Evolutionary conservation across 2,888 invertebrate species (phyloP).

Genomic region (Deroplatys truncata): DNA sequence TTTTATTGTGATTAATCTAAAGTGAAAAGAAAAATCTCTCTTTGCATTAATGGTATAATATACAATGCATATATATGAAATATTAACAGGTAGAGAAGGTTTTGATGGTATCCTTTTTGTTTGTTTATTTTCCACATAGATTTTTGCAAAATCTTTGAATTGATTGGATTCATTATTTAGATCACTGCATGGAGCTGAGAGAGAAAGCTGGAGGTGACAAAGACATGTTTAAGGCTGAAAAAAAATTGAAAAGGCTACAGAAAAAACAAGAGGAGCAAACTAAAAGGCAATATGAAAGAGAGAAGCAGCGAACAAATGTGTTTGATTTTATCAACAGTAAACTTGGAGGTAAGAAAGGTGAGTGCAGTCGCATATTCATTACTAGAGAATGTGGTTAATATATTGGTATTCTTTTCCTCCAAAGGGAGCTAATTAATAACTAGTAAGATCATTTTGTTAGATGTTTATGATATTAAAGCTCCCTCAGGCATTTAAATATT

Average conservation of each 20-base stretch:
- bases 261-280: constrained; percentile 54
- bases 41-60: no score
- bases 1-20: no score
- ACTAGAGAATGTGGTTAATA: no score
- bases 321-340: constrained; percentile 69
- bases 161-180: constrained; percentile 41
- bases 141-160: no score
- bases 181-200: constrained; percentile 75
- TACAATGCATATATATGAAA: no score
- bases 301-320: constrained; percentile 56
- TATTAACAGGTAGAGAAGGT: background rate
- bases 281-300: constrained; percentile 56
- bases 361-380: constrained; percentile 17
- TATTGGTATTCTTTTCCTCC: background rate
- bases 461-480: no score
- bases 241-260: constrained; percentile 60
- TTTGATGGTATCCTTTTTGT: no score
- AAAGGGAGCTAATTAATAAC: background rate
- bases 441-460: no score
- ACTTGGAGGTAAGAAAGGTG: constrained; percentile 36
- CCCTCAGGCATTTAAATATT: no score
- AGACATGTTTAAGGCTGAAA: constrained; percentile 70
- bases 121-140: no score
- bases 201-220: constrained; percentile 63
- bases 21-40: no score